Base-by-base conservation (phyloP, 53 echinoderm and acorn worm species). In the Temnopleurus reevesii region DNA sequence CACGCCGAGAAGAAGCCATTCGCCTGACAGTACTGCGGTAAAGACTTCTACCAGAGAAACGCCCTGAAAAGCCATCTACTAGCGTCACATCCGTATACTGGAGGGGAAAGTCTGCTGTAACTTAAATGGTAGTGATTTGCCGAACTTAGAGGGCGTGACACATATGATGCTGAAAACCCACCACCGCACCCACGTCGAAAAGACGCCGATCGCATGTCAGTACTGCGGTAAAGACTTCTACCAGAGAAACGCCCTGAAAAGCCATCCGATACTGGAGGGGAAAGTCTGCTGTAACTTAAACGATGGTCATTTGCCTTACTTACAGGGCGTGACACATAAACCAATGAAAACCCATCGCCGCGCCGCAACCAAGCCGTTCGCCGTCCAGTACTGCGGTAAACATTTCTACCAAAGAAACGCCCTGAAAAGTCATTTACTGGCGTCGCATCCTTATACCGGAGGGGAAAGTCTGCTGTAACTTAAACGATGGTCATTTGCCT, bases 391-490 rank as follows among this genome's bases (percentile, higher is more conserved):
- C 63, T 97, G 98, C 54, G 93, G 94, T 8, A 95, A 94, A 76
- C 94, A 95, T 76, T 97, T 95, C 89, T 97, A 97, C 77, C 98
- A 95, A 79, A 92, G 92, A 76, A 95, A 94, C 89, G 98, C 98
- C 9, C 87, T 97, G 53, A 95, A 92, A 55, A 92, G 95, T 91
- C 97, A 97, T 45, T 46, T 95, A 24, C 84, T 94, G 23, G 93
- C 95, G 6, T 95, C 95, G 5, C 97, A 97, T 89, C 94, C 97
- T 17, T 94, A 90, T 59, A 91, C 95, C 9, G 93, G 46, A 27
- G 94, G 91, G 5, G 92, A 94, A 41, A 93, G 92, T 64, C 47
- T 96, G 45, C 85, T 96, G 57, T 85, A 58, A 45, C 13, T 17
- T 53, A 53, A 53, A n/a, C n/a, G n/a, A n/a, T n/a, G n/a, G n/a